Base-by-base conservation (phyloP, 2,888 invertebrate genomes). In the Acronicta alni region DNA sequence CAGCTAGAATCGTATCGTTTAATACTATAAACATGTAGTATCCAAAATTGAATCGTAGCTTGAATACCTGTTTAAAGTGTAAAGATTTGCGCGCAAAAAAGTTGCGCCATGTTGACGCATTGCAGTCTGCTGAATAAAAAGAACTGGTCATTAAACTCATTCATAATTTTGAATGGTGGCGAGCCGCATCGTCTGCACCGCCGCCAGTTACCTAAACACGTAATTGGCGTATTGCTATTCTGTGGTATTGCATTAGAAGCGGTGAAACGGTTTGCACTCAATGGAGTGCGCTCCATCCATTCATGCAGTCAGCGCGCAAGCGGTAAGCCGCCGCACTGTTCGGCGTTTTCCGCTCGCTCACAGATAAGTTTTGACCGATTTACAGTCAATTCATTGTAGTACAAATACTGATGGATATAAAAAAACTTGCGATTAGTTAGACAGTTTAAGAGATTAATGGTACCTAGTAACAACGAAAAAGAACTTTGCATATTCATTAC, bases 221-320 rank as follows among this genome's bases (percentile, higher is more conserved):
- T 84, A 86, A 83, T 84, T 81, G 80, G 68, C 76, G 81, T 81
- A 78, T 85, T n/a, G n/a, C n/a, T n/a, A n/a, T n/a, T n/a, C n/a
- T n/a, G n/a, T n/a, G n/a, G n/a, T n/a, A n/a, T n/a, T 87, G 88
- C 88, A 85, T 82, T 86, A 83, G 81, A 81, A 81, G 80, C 77
- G 78, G 81, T 80, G 82, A 84, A 75, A 67, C 71, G 65, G 74
- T 67, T 69, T 78, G 79, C 77, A 75, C 73, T 89, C 82, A 91
- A 91, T 90, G 90, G 81, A 85, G 77, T 77, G 81, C 79, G 82
- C 77, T 82, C 85, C 91, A 91, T 82, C 85, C 91, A 91, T 92
- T 92, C 91, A 91, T 89, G 80, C 84, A 76, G 59, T 71, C 73
- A 79, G 75, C 81, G 82, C 82, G 85, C 84, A 84, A 77, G 77